Conservation (phyloP, 2,888 invertebrate species). For the Cordilura impudica region DNA sequence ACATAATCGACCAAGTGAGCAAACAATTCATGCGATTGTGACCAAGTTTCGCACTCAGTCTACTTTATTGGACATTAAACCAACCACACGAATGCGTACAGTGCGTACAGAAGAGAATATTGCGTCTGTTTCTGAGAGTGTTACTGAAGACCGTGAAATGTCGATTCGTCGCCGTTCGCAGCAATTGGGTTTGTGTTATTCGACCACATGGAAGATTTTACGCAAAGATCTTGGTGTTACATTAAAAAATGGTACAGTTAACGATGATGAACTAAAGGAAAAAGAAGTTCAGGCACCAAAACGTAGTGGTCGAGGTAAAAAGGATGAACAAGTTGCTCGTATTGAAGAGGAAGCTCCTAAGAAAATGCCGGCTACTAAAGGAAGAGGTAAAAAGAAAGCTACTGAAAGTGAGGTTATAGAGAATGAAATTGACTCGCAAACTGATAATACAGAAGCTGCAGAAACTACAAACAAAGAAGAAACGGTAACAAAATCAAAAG, state of each 20-base stretch:
- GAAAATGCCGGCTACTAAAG: constrained; percentile 43
- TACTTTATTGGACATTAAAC: no score
- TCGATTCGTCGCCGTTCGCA: no score
- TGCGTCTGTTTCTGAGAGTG: no score
- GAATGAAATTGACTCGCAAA: constrained; percentile 9
- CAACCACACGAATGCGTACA: no score
- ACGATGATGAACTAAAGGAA: background rate
- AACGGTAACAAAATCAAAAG: constrained; percentile 56
- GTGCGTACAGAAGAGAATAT: no score
- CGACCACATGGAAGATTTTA: no score
- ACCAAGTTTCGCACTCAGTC: no score
- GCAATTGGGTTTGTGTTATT: no score
- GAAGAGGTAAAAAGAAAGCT: constrained; percentile 46
- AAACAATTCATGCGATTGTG: no score
- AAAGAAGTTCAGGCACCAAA: constrained; percentile 8
- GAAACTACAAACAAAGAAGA: constrained; percentile 5
- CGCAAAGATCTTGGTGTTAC: no score
- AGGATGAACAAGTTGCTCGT: background rate
- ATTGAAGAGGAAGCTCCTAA: constrained; percentile 18
- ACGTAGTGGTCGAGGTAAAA: constrained; percentile 45
- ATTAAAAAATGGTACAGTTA: constrained; percentile 17
- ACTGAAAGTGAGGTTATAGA: constrained; percentile 54
- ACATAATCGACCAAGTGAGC: no score
- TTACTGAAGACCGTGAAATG: no score
- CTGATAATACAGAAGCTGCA: constrained; percentile 4